phyloP scores from a whole-genome alignment of 1,140 invertebrate genomes.

The Drosophila paulistorum region DNA sequence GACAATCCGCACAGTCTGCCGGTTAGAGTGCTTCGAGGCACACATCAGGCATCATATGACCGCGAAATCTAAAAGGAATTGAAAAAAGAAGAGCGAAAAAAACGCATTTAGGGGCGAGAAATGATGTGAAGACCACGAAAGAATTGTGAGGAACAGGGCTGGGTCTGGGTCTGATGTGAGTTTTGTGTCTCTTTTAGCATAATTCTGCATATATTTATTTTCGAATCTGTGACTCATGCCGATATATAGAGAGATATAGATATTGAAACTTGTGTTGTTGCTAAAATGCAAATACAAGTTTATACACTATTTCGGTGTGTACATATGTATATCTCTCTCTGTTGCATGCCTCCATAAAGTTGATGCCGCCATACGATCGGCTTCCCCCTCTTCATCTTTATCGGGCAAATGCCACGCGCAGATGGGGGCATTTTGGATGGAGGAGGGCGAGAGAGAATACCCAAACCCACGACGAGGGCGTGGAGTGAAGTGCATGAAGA shows the following conservation, averaged over 20 bases:
- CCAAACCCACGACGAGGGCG: neutral
- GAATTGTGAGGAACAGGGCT: constrained; percentile 20
- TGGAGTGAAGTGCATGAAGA: neutral
- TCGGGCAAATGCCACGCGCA: constrained; percentile 36
- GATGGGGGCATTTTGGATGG: constrained; percentile 64
- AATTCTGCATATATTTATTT: constrained; percentile 66
- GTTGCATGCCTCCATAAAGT: constrained; percentile 25
- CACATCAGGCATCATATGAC: constrained; percentile 49
- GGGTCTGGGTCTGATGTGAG: constrained; percentile 26
- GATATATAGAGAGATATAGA: constrained; percentile 25
- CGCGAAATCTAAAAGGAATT: constrained; percentile 41
- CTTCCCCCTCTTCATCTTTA: constrained; percentile 15
- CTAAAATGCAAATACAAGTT: constrained; percentile 24
- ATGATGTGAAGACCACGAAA: neutral
- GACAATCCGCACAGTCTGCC: constrained; percentile 33
- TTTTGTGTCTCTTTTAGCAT: constrained; percentile 38
- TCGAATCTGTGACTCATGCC: constrained; percentile 60
- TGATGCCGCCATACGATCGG: constrained; percentile 2
- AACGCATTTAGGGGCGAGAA: constrained; percentile 23
- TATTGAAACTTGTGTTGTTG: constrained; percentile 13
- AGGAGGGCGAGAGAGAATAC: constrained; percentile 2
- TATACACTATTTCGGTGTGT: neutral
- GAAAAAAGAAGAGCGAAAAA: constrained; percentile 22
- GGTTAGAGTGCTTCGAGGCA: constrained; percentile 32
- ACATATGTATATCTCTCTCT: neutral